These are phyloP conservation scores for Octomys mimax DNA, from an alignment of 2,797 vertebrate genomes.

Conservation along the genomic window DNA sequence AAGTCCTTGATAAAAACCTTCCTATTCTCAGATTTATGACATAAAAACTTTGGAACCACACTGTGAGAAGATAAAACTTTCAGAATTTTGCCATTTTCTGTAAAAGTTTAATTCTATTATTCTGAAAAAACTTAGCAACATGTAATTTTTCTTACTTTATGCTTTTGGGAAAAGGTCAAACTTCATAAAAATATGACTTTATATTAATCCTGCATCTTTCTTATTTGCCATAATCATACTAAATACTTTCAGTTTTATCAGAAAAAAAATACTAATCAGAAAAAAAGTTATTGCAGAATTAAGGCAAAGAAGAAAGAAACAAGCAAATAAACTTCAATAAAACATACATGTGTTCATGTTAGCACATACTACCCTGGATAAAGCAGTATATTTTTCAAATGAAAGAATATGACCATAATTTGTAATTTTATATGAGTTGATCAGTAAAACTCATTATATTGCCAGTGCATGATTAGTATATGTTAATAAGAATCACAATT, in stretches of 20 bases:
- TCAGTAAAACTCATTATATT: background rate
- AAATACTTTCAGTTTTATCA: constrained; percentile 27
- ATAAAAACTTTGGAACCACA: background rate
- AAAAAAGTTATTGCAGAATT: background rate
- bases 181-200: constrained; percentile 34
- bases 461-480: background rate
- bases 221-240: background rate
- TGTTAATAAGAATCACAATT: background rate
- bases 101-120: constrained; percentile 58
- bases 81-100: background rate
- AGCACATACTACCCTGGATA: background rate
- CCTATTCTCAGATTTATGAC: background rate
- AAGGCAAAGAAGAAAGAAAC: background rate
- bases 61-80: constrained; percentile 16
- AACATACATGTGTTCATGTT: background rate
- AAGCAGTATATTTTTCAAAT: background rate
- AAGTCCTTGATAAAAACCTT: background rate
- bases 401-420: background rate
- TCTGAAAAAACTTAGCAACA: constrained; percentile 67
- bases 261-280: background rate
- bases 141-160: constrained; percentile 59
- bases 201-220: background rate
- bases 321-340: background rate
- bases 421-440: background rate
- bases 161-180: constrained; percentile 39